Evolutionary conservation across 2,797 vertebrate genomes (phyloP), one percentile per base, ranked within the genome.

Genomic region (Schizothorax lantsangensis): DNA sequence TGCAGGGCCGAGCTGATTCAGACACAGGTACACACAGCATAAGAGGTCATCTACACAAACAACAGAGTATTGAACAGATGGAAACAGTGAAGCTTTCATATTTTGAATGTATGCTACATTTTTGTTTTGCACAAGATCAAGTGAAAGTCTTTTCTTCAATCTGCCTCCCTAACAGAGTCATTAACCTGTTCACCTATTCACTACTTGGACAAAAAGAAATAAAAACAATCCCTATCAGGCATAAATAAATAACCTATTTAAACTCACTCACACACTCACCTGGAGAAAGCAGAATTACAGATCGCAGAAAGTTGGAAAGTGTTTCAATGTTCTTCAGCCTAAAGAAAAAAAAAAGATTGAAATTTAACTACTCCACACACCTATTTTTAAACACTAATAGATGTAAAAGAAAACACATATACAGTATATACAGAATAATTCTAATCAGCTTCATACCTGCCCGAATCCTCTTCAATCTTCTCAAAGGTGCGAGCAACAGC

Each of bases 261-360:
- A 54, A 69, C 10, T n/a, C 6, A 62, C 10, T 11, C 43, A 62
- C 10, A 43, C 81, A 84, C 79, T 87, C 17, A 89, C 94, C 92
- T 88, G 97, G 96, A 75, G 96, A 96, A 85, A 98, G 93, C 81
- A 95, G 93, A 87, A 97, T 94, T 88, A 97, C 96, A 0, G 97
- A 98, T 81, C 97, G 97, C 26, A 97, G 92, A 57, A 98, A 90
- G 92, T 98, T 98, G 81, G 97, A 96, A 91, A 98, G 93, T 0
- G 96, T 98, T 93, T 98, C 97, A 30, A 98, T 96, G 94, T 97
- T 98, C 78, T 94, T 96, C 90, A 98, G 92, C 87, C 97, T 98
- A 66, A 36, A 81, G 4, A 8, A 66, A 23, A 43, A 15, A 47
- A 36, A 4, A 52, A 2, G 49, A 45, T 5, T n/a, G 0, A 57